These are phyloP conservation scores for Zeugodacus cucurbitae DNA, from an alignment of 1,140 invertebrate genomes.

Conservation along the genomic window DNA sequence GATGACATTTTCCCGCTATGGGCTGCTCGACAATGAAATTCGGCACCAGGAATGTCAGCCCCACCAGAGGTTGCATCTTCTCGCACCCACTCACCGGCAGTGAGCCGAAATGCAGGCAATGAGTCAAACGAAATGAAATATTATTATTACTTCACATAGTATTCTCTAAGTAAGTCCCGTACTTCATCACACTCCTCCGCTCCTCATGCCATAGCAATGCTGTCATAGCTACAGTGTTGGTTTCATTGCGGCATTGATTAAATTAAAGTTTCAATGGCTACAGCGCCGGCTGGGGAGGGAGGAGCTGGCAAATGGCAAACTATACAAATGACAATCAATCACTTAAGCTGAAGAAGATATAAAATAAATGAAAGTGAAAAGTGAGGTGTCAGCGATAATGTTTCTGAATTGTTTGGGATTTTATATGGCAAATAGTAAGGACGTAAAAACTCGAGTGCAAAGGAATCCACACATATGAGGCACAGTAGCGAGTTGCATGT, in stretches of 20 bases:
- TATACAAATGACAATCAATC: conserved; percentile 22
- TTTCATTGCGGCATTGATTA: conserved; percentile 1
- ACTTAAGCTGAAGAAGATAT: conserved; percentile 29
- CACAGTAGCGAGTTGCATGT: no score
- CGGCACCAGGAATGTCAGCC: background rate
- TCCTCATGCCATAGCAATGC: background rate
- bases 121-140: conserved; percentile 33
- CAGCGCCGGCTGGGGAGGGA: background rate
- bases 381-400: conserved; percentile 34
- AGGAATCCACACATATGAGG: no score
- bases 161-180: background rate
- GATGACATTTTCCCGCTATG: conserved; percentile 10
- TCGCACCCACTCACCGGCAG: background rate
- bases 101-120: background rate
- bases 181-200: background rate
- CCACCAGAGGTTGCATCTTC: background rate
- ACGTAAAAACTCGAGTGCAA: background rate
- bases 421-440: background rate
- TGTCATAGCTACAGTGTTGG: background rate
- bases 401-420: conserved; percentile 9
- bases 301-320: background rate
- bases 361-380: conserved; percentile 38
- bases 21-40: conserved; percentile 24
- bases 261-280: background rate
- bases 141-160: conserved; percentile 21